Evolutionary conservation across 2,113 vertebrate genomes (phyloP).

Genomic region (Microcebus ravelobensis): DNA sequence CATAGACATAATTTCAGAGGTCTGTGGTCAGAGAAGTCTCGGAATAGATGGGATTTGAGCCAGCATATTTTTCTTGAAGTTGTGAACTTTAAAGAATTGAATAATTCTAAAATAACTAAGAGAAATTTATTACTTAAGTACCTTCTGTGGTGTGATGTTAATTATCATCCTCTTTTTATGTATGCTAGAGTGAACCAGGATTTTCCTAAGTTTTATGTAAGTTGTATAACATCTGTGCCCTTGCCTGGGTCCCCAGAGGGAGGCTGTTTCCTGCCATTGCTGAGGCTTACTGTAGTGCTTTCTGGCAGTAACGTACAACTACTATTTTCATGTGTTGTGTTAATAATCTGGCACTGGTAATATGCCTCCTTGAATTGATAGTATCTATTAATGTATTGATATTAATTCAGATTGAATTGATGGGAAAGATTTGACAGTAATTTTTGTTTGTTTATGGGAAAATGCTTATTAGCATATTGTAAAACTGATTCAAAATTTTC

Average conservation of each 20-base stretch:
- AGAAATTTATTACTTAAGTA: not conserved
- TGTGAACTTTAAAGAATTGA: slow-evolving; percentile 43
- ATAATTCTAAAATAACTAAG: slow-evolving; percentile 20
- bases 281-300: not conserved
- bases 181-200: not conserved
- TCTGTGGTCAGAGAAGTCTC: not conserved
- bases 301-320: not conserved
- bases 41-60: slow-evolving; percentile 28
- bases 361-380: not conserved
- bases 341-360: not conserved
- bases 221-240: not conserved
- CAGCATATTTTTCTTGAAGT: slow-evolving; percentile 43
- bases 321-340: not conserved
- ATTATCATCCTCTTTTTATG: not conserved
- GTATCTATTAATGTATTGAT: not conserved
- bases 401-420: not conserved
- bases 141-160: slow-evolving; percentile 11
- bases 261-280: slow-evolving; percentile 20
- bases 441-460: slow-evolving; percentile 50
- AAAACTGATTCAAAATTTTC: slow-evolving; percentile 19
- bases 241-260: not conserved
- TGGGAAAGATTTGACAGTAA: slow-evolving; percentile 9
- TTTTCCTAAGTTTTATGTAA: slow-evolving; percentile 53
- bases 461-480: slow-evolving; percentile 23
- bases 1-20: not conserved